Evolutionary conservation across 30 jellyfish, hydroid and myxozoan genomes (phyloP).

Genomic region (Rhopilema esculentum): DNA sequence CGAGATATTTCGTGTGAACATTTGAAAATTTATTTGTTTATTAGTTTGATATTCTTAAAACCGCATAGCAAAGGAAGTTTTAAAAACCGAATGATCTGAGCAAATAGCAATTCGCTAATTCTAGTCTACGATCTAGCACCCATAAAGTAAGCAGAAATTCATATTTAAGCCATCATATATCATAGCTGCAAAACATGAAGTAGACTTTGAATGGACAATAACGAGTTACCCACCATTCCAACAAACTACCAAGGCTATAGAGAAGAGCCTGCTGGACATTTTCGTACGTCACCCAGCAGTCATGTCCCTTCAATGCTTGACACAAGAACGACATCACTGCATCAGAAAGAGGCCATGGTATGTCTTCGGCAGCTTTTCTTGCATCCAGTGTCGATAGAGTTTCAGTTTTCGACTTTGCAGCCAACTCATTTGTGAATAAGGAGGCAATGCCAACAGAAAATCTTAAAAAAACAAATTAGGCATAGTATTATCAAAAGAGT

Average conservation of each 20-base stretch:
- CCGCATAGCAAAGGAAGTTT: too few species aligned
- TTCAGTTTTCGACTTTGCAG: constrained; percentile 65
- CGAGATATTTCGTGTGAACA: too few species aligned
- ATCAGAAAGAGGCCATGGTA: constrained; percentile 96
- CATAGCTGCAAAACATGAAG: too few species aligned
- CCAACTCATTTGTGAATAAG: constrained; percentile 73
- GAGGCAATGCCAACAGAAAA: constrained; percentile 73
- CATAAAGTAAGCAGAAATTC: too few species aligned
- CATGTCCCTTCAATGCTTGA: constrained; percentile 80
- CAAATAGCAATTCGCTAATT: too few species aligned
- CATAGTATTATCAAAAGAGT: too few species aligned
- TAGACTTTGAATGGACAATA: too few species aligned
- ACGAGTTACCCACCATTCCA: constrained; percentile 86
- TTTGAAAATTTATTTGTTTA: too few species aligned
- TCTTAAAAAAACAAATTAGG: neutral
- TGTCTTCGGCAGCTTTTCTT: constrained; percentile 68
- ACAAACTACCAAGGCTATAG: constrained; percentile 89
- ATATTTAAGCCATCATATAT: too few species aligned
- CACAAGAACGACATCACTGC: constrained; percentile 86
- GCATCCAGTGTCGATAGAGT: constrained; percentile 74
- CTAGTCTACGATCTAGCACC: too few species aligned
- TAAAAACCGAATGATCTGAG: too few species aligned
- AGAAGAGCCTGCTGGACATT: constrained; percentile 94
- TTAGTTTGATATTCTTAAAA: too few species aligned
- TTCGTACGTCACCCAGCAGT: constrained; percentile 92